Evolutionary conservation across 2,888 invertebrate species (phyloP).

Genomic region (Quadroppia sp.): DNA sequence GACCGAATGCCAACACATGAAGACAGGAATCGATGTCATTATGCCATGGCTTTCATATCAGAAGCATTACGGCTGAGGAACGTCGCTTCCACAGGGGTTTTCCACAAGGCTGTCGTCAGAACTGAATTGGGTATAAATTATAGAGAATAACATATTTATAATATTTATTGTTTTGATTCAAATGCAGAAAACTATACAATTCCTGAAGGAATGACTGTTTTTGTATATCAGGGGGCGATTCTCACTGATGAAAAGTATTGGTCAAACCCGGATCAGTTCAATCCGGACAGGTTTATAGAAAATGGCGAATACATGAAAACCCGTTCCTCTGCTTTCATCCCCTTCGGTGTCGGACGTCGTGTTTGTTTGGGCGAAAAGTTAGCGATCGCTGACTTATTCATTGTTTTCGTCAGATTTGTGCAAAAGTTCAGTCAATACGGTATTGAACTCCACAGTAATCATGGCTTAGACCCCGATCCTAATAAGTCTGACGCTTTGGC

Average conservation of each 20-base stretch:
- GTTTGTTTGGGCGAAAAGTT: conserved; percentile 36
- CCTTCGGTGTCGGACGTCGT: conserved; percentile 29
- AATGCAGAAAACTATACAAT: background rate
- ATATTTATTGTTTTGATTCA: background rate
- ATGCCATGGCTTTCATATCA: conserved; percentile 17
- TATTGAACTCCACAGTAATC: background rate
- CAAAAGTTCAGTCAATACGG: background rate
- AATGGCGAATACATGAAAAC: background rate
- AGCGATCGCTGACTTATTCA: conserved; percentile 7
- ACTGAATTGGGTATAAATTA: background rate
- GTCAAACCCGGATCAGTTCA: conserved; percentile 2
- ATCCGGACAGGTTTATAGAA: conserved; percentile 21
- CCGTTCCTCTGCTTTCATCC: conserved; percentile 3
- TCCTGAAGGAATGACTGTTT: background rate
- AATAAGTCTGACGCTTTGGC: too few relatives aligned
- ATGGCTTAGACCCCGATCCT: background rate
- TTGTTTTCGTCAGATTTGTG: conserved; percentile 4
- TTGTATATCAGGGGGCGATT: background rate
- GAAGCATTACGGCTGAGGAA: conserved; percentile 11
- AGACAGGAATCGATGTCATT: conserved; percentile 7
- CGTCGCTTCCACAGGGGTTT: background rate
- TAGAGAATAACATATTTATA: too few relatives aligned
- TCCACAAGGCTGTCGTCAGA: background rate
- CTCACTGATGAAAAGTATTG: background rate
- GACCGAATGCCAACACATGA: background rate